Base-by-base conservation (phyloP, 2,113 vertebrate genomes). In the Rhea americana region DNA sequence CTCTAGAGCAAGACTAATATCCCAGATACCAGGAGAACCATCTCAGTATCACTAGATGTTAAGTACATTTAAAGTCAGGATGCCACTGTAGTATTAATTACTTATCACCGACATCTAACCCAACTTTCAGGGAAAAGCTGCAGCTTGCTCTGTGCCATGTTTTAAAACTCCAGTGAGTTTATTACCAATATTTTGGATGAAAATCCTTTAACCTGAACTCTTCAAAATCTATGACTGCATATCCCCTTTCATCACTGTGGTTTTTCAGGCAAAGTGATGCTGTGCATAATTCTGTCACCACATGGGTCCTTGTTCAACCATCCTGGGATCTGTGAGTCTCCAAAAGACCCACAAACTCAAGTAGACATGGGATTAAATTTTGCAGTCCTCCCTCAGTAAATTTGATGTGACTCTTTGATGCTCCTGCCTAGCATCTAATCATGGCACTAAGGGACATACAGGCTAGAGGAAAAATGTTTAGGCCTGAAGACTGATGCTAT, bases 101-200 rank as follows among this genome's bases (percentile, higher is more conserved):
- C 24, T 24, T 47, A 82, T 24, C 1, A 1, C 5, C 37, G 62
- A 16, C 13, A 76, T 7, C 32, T 32, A 93, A 45, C 7, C 3
- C 45, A 50, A 25, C 66, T 83, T 89, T 77, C 50, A 74, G 53
- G 63, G 30, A 18, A 53, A 32, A 62, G 30, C 18, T 90, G 50
- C 20, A 80, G 41, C 7, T 9, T 76, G 5, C 26, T 70, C 37
- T 0, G 0, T 65, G 50, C 10, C 32, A 26, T 39, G n/a, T 88
- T 89, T 94, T 77, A 41, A 87, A 92, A 87, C 16, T 81, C 6
- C 11, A 18, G 5, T 48, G 9, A 79, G 7, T 43, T 26, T 61
- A 86, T 68, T 21, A 26, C 2, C 30, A 3, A 1, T 7, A 59
- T 50, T 58, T 87, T 53, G 19, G 25, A 76, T 28, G 13, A 67